Conservation (phyloP, 2,797 vertebrate genomes). For the Petrocephalus schoutedeni region DNA sequence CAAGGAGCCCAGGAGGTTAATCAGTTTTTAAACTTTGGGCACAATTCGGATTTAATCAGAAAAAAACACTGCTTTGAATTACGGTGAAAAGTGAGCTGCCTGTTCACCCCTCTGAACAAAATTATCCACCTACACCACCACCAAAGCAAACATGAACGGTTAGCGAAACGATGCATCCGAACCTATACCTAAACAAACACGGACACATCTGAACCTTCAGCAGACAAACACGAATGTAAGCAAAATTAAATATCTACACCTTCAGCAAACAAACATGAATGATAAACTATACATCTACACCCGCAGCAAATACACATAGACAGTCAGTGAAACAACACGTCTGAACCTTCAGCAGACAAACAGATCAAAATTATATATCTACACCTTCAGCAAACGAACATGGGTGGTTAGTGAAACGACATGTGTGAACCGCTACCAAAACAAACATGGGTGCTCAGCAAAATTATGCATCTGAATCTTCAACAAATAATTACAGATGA, state of each 20-base stretch:
- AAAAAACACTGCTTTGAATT: constrained; percentile 42
- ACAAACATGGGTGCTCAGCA: neutral
- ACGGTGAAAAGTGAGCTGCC: neutral
- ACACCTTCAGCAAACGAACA: neutral
- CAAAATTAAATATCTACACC: neutral
- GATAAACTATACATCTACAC: neutral
- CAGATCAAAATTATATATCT: neutral
- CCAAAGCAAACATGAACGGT: neutral
- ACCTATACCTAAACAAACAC: neutral
- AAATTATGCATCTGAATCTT: neutral
- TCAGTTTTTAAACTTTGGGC: constrained; percentile 61
- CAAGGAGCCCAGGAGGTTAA: constrained; percentile 64
- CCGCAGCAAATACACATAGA: neutral
- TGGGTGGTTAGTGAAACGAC: neutral
- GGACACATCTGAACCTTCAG: neutral
- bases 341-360: neutral
- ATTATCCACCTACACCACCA: neutral
- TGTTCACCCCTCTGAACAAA: neutral
- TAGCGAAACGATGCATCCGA: neutral
- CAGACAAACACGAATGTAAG: neutral
- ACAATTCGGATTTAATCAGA: constrained; percentile 46
- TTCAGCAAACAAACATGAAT: neutral
- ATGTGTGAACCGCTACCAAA: neutral
- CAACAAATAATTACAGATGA: neutral
- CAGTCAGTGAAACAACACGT: neutral